Evolutionary conservation across 2,888 invertebrate genomes (phyloP).

Genomic region (Mellilla xanthometata): DNA sequence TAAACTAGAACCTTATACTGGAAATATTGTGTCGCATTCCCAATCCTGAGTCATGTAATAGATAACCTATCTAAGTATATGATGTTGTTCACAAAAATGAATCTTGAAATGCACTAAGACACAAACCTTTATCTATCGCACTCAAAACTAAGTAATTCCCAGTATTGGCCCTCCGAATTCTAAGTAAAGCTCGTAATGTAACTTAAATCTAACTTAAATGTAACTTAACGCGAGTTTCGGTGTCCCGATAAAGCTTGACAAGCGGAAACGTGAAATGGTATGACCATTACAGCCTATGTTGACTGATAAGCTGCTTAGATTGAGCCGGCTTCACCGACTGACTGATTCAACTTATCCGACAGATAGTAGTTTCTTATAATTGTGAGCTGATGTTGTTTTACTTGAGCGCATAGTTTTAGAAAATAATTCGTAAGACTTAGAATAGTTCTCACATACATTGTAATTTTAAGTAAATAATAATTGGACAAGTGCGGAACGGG

Average conservation of each 20-base stretch:
- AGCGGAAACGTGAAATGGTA: constrained; percentile 21
- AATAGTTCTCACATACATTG: too few relatives aligned
- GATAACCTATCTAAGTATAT: too few relatives aligned
- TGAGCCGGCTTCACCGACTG: constrained; percentile 4
- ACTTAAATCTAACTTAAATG: constrained; percentile 14
- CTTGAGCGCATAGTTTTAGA: too few relatives aligned
- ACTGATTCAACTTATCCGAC: constrained; percentile 1
- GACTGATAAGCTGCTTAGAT: constrained; percentile 20
- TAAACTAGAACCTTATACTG: too few relatives aligned
- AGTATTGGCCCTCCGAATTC: constrained; percentile 11
- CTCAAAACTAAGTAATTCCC: neutral
- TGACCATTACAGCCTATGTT: constrained; percentile 18
- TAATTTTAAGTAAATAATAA: too few relatives aligned
- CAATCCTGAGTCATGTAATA: too few relatives aligned
- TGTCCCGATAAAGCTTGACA: constrained; percentile 21
- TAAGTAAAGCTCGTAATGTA: constrained; percentile 16
- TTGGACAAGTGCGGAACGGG: too few relatives aligned
- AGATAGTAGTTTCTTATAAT: neutral
- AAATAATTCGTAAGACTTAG: too few relatives aligned
- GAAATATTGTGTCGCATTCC: too few relatives aligned
- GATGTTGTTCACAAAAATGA: too few relatives aligned
- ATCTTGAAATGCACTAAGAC: too few relatives aligned
- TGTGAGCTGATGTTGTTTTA: too few relatives aligned
- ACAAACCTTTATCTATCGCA: neutral
- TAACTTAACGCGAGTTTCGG: constrained; percentile 19